Conservation (phyloP, 1,140 invertebrate species). For the Leptinotarsa undecemlineata region DNA sequence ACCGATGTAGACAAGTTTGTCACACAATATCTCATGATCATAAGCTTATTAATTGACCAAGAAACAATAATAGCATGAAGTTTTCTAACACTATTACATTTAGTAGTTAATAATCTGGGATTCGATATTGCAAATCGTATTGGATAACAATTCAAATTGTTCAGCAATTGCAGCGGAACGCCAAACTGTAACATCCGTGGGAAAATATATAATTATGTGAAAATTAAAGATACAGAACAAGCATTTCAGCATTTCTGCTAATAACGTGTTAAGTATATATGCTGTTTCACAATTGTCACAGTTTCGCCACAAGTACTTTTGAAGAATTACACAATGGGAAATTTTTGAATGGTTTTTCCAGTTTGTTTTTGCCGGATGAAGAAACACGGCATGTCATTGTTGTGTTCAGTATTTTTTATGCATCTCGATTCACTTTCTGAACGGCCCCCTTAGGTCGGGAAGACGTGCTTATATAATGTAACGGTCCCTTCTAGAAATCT, state of each 20-base stretch:
- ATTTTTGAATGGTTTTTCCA: not conserved
- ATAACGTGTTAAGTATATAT: not conserved
- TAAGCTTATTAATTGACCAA: too few relatives aligned
- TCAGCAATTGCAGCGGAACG: not conserved
- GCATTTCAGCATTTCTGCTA: not conserved
- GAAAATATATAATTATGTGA: constrained; percentile 13
- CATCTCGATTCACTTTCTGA: too few relatives aligned
- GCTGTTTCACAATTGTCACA: not conserved
- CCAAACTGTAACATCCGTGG: not conserved
- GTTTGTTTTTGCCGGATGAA: not conserved
- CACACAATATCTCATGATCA: too few relatives aligned
- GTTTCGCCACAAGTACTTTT: constrained; percentile 2
- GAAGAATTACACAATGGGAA: not conserved
- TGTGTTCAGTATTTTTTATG: not conserved
- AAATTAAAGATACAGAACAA: constrained; percentile 2
- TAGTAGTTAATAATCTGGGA: too few relatives aligned
- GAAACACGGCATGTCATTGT: not conserved
- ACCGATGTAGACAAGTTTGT: too few relatives aligned
- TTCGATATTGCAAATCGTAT: not conserved
- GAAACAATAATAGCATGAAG: too few relatives aligned
- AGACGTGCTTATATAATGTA: too few relatives aligned
- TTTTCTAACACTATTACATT: not conserved
- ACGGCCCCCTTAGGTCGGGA: too few relatives aligned
- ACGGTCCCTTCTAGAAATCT: too few relatives aligned
- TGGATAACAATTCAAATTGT: not conserved